These are phyloP conservation scores for Antheraea assamensis DNA, from an alignment of 2,888 invertebrate species.

Conservation along the genomic window DNA sequence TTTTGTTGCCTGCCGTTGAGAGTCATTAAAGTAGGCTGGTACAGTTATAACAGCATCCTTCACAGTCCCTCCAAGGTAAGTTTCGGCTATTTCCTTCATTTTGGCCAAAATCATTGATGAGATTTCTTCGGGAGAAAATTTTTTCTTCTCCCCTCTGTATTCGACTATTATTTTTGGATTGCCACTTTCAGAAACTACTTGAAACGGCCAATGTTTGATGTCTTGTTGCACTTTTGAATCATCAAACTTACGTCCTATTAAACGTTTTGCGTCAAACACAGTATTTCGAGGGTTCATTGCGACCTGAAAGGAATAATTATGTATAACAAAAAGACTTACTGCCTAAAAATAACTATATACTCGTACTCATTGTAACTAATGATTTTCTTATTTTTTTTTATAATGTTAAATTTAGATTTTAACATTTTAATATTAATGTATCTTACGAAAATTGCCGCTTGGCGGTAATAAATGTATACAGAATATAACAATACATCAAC, in stretches of 20 bases:
- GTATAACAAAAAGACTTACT: background rate
- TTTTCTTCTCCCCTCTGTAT: conserved; percentile 88
- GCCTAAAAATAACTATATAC: background rate
- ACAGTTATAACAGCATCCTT: conserved; percentile 91
- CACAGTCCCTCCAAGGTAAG: conserved; percentile 87
- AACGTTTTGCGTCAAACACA: conserved; percentile 91
- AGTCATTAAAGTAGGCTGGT: conserved; percentile 92
- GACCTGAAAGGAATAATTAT: conserved; percentile 69
- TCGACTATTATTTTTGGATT: conserved; percentile 89
- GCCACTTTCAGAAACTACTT: conserved; percentile 84
- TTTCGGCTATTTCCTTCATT: conserved; percentile 91
- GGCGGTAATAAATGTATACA: background rate
- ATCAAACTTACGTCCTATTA: conserved; percentile 91
- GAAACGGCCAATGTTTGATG: conserved; percentile 93
- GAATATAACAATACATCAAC: background rate
- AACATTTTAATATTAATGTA: background rate
- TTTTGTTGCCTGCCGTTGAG: conserved; percentile 92
- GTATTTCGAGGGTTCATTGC: conserved; percentile 92
- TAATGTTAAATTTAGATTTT: background rate
- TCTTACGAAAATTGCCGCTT: background rate
- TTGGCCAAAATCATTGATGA: conserved; percentile 92
- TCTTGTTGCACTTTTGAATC: conserved; percentile 90
- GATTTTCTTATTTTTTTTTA: too few relatives aligned
- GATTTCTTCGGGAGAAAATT: conserved; percentile 91
- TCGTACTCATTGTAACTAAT: background rate